Base-by-base conservation (phyloP, 64 coral and sea anemone species). In the Exaiptasia diaphana region DNA sequence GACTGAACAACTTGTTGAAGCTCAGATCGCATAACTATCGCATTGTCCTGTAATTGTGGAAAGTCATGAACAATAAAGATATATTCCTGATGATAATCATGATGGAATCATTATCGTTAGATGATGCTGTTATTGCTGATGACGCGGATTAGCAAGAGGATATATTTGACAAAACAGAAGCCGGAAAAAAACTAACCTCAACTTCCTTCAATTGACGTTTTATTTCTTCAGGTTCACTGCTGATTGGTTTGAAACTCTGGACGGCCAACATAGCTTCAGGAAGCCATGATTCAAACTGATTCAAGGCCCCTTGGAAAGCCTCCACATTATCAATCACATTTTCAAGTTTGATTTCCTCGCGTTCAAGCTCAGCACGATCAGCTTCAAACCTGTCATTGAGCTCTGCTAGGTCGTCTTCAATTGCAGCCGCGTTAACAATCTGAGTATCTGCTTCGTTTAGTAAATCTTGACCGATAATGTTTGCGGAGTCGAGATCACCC, bases 161-260 rank as follows among this genome's bases (percentile, higher is more conserved):
- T n/a, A n/a, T n/a, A n/a, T n/a, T n/a, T n/a, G n/a, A n/a, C n/a
- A n/a, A n/a, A n/a, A n/a, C n/a, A n/a, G n/a, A n/a, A n/a, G n/a
- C n/a, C n/a, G n/a, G 59, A 38, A 38, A 35, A 18, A 54, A 49
- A 73, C 25, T 53, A 85, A 72, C 91, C 86, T 95, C 86, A 3
- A 88, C 91, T 48, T 95, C 86, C 35, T 79, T 72, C 50, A 95
- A 74, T 53, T 95, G 91, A 58, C 84, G 35, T n/a, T 90, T 84
- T 27, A 95, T 26, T 41, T 79, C 74, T 4, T 85, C 73, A 9
- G 80, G 80, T 7, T 89, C 86, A 20, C 71, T 73, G 24, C 86
- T 72, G 32, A 95, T 78, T 15, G 91, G 91, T 0, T 50, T 75
- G 54, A 85, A 95, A 6, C 81, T 22, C 45, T 90, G 86, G 20